A percentile compares a stretch with the other conserved stretches of the same genome.
These are phyloP conservation scores for Hydrotaea cyrtoneurina DNA, from an alignment of 2,888 invertebrate genomes.

Conservation along the genomic window DNA sequence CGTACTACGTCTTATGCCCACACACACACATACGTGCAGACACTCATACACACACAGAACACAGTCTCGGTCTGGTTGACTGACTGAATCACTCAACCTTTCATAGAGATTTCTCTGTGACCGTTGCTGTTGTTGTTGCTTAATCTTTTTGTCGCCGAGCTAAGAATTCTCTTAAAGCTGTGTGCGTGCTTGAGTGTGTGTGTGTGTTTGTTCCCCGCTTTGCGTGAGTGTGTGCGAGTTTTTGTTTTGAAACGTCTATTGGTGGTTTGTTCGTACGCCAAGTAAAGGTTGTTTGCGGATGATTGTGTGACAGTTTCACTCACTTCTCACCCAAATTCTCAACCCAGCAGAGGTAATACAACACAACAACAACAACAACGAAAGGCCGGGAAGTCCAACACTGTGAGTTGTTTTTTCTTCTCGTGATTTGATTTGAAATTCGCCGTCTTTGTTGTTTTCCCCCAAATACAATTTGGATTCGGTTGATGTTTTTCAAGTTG, in stretches of 20 bases:
- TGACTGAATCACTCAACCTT: not conserved
- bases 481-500: slow-evolving; percentile 6
- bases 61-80: not conserved
- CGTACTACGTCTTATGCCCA: slow-evolving; percentile 55
- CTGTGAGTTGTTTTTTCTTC: slow-evolving; percentile 9
- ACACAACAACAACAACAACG: not conserved
- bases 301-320: slow-evolving; percentile 23
- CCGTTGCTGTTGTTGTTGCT: slow-evolving; percentile 27
- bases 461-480: not conserved
- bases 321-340: slow-evolving; percentile 19
- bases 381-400: not conserved
- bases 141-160: slow-evolving; percentile 24
- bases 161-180: slow-evolving; percentile 20
- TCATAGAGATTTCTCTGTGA: not conserved
- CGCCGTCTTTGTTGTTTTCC: not conserved
- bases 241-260: slow-evolving; percentile 64
- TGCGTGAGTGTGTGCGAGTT: slow-evolving; percentile 25
- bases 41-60: slow-evolving; percentile 51
- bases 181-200: not conserved
- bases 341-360: not conserved
- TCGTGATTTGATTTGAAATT: not conserved
- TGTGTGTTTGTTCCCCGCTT: slow-evolving; percentile 19
- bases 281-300: not conserved
- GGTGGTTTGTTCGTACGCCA: slow-evolving; percentile 47
- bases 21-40: slow-evolving; percentile 52